Conservation (phyloP, 2,113 vertebrate genomes). For the Calidris pugnax region DNA sequence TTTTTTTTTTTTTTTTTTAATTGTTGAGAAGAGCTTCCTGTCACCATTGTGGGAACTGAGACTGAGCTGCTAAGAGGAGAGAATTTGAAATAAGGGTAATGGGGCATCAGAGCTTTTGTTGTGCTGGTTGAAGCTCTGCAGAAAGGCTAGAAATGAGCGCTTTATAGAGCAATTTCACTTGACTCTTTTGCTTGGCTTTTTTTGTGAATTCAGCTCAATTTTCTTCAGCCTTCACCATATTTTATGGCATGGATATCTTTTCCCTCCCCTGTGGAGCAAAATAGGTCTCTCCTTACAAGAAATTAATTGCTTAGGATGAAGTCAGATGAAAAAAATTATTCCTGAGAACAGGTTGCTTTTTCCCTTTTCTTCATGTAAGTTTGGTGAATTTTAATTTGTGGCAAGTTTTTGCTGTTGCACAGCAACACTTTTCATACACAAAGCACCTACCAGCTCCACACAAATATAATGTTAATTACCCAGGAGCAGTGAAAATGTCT, state of each 20-base stretch:
- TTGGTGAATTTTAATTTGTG: not conserved
- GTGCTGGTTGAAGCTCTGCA: not conserved
- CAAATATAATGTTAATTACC: not conserved
- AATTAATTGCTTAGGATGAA: not conserved
- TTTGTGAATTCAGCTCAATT: slow-evolving; percentile 24
- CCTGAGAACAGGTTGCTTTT: not conserved
- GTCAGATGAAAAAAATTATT: not conserved
- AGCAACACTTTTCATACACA: not conserved
- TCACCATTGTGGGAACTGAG: not conserved
- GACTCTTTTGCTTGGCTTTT: not conserved
- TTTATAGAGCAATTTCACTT: slow-evolving; percentile 14
- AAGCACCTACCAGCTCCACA: not conserved
- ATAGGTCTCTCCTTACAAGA: not conserved
- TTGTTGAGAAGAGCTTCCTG: not conserved
- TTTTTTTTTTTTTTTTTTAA: not conserved
- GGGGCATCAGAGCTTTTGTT: not conserved
- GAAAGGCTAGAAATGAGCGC: slow-evolving; percentile 9
- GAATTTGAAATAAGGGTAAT: slow-evolving; percentile 14
- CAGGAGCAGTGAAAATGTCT: not conserved
- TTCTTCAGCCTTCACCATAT: not conserved
- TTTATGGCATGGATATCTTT: not conserved
- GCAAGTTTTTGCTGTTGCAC: not conserved
- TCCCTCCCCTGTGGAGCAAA: not conserved
- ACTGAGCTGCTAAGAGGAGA: not conserved
- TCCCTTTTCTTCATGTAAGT: not conserved